Evolutionary conservation across 2,113 vertebrate genomes (phyloP).

Genomic region (Heterotilapia buettikoferi): DNA sequence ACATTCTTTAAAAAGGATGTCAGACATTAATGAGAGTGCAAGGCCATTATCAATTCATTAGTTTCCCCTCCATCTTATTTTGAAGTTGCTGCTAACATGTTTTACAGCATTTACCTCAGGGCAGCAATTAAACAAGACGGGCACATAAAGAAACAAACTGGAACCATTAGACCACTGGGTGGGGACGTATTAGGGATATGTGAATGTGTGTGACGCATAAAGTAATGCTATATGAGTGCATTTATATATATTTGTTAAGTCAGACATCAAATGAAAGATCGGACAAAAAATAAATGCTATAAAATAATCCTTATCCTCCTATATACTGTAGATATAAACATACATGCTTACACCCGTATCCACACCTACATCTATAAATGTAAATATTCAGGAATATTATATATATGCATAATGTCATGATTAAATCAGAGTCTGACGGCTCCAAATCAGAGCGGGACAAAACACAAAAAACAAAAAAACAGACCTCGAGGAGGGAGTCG

Average conservation of each 20-base stretch:
- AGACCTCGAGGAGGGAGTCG: background rate
- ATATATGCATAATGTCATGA: background rate
- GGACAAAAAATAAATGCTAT: background rate
- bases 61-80: background rate
- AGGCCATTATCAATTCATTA: background rate
- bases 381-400: background rate
- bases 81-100: background rate
- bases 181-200: background rate
- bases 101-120: background rate
- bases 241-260: background rate
- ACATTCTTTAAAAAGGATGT: background rate
- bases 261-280: background rate
- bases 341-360: background rate
- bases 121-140: background rate
- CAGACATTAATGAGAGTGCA: background rate
- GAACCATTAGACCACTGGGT: background rate
- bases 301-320: background rate
- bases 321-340: background rate
- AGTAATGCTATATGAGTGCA: background rate
- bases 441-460: background rate
- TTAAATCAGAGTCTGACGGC: background rate
- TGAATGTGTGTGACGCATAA: background rate
- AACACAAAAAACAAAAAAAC: background rate
- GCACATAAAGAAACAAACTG: background rate
- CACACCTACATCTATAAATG: background rate